Evolutionary conservation across 2,113 vertebrate species (phyloP).

Genomic region (Cariama cristata): DNA sequence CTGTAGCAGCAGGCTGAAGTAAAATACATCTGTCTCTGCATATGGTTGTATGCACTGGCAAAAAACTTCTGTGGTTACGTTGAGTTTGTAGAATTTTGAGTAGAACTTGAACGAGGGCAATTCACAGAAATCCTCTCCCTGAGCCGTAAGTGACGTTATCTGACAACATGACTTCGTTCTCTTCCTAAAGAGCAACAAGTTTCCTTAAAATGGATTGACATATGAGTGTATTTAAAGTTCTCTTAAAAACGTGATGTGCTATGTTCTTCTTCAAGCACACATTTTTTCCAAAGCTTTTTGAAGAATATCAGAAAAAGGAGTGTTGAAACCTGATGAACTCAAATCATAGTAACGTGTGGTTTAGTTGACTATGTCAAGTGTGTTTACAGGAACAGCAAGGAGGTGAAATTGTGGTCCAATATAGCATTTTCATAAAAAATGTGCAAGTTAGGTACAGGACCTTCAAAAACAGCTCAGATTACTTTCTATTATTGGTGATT

Average conservation of each 20-base stretch:
- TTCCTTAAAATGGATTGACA: neutral
- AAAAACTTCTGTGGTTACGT: neutral
- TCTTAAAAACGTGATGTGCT: neutral
- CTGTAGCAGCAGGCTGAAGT: slow-evolving; percentile 38
- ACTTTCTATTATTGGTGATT: neutral
- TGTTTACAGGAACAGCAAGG: neutral
- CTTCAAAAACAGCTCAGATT: neutral
- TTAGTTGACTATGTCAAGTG: neutral
- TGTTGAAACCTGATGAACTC: neutral
- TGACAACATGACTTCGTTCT: neutral
- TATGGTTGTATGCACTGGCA: slow-evolving; percentile 16
- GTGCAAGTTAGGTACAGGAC: neutral
- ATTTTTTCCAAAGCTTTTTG: neutral
- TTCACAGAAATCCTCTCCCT: neutral
- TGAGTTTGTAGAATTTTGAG: neutral
- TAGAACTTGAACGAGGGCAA: neutral
- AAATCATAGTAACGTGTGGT: neutral
- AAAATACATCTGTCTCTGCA: slow-evolving; percentile 50
- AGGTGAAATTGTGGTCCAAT: neutral
- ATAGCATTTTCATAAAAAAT: neutral
- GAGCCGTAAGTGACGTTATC: neutral
- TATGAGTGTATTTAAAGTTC: neutral
- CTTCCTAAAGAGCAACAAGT: neutral
- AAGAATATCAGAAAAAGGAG: neutral
- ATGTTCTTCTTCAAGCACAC: neutral